These are phyloP conservation scores for Phyllostomus discolor DNA, from an alignment of 2,113 vertebrate species.

Conservation along the genomic window DNA sequence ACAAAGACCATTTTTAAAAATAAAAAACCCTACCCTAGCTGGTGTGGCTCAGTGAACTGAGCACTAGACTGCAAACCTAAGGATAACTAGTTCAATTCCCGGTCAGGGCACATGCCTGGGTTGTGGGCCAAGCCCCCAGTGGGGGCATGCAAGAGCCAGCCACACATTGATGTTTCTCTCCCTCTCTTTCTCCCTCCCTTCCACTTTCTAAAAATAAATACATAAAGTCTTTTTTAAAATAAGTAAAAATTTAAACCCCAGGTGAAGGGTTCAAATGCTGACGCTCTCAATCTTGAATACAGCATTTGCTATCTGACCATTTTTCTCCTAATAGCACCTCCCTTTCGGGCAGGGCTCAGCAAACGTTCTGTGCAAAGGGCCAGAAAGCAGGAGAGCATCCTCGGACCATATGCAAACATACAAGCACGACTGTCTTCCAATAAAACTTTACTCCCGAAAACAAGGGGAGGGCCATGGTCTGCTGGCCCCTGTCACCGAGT, in stretches of 20 bases:
- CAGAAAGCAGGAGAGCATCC: background rate
- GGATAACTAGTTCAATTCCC: too few relatives aligned
- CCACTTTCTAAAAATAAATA: too few relatives aligned
- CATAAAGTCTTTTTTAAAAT: too few relatives aligned
- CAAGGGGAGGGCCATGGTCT: background rate
- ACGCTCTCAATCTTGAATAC: background rate
- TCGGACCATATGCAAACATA: background rate
- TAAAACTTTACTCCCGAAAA: constrained; percentile 25
- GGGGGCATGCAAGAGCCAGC: too few relatives aligned
- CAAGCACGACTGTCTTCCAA: background rate
- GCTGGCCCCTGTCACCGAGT: background rate
- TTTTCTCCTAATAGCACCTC: background rate
- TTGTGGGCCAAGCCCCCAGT: too few relatives aligned
- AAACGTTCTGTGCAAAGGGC: background rate
- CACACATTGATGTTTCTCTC: too few relatives aligned
- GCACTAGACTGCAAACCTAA: too few relatives aligned
- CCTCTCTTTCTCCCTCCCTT: too few relatives aligned
- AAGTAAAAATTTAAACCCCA: background rate
- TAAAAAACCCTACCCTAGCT: background rate
- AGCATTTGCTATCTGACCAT: background rate
- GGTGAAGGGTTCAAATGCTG: background rate
- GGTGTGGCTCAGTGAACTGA: too few relatives aligned
- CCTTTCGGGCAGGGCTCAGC: background rate
- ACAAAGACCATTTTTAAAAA: too few relatives aligned
- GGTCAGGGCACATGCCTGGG: too few relatives aligned